These are phyloP conservation scores for Stramonita haemastoma DNA, from an alignment of 2,888 invertebrate species.

Conservation along the genomic window DNA sequence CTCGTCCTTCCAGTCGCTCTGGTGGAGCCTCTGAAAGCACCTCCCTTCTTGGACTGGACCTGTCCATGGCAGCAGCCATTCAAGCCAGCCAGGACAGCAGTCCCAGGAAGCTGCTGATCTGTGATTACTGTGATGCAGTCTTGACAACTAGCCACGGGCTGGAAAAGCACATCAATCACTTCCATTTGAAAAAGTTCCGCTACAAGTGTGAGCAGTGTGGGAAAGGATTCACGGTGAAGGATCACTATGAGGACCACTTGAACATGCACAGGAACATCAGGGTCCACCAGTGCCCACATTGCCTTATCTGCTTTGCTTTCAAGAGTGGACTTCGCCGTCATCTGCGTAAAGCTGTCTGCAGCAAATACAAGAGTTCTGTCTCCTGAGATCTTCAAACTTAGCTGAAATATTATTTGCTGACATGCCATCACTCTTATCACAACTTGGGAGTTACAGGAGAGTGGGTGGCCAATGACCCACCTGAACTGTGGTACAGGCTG, in stretches of 20 bases:
- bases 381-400: not conserved
- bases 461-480: too few species aligned
- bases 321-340: constrained; percentile 31
- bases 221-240: constrained; percentile 37
- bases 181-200: constrained; percentile 35
- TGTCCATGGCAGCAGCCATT: not conserved
- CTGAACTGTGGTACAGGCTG: too few species aligned
- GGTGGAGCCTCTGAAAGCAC: not conserved
- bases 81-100: not conserved
- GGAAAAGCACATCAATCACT: constrained; percentile 31
- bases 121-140: constrained; percentile 28
- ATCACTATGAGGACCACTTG: constrained; percentile 33
- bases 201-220: constrained; percentile 35
- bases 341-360: constrained; percentile 19
- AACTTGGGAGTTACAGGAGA: too few species aligned
- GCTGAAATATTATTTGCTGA: not conserved
- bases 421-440: not conserved
- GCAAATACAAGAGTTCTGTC: not conserved
- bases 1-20: not conserved
- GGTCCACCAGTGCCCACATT: constrained; percentile 20
- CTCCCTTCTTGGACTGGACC: not conserved
- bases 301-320: constrained; percentile 22
- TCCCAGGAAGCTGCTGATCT: constrained; percentile 7
- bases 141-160: constrained; percentile 26
- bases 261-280: constrained; percentile 36